Evolutionary conservation across 1,140 invertebrate genomes (phyloP).

Genomic region (Capitella teleta): DNA sequence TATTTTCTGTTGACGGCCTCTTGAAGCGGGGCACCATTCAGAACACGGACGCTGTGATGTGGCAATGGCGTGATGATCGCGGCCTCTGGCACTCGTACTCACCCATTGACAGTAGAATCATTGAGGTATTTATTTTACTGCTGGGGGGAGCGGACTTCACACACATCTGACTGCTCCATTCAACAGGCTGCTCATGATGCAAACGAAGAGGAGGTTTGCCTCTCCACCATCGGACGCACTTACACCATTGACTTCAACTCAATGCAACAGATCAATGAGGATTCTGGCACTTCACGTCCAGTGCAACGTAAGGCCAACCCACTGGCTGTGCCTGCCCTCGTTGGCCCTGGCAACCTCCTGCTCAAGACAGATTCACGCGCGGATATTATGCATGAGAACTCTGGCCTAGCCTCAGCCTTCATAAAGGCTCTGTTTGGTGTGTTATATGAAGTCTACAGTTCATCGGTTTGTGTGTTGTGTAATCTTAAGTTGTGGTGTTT

Average conservation of each 20-base stretch:
- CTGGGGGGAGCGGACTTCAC: not conserved
- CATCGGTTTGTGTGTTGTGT: conserved; percentile 49
- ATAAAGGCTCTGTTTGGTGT: conserved; percentile 76
- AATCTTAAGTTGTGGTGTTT: not conserved
- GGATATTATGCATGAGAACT: conserved; percentile 55
- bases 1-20: conserved; percentile 82
- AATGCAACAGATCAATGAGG: conserved; percentile 97
- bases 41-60: conserved; percentile 52
- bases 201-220: conserved; percentile 86
- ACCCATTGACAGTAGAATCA: conserved; percentile 62
- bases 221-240: conserved; percentile 78
- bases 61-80: conserved; percentile 89
- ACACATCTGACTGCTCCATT: not conserved
- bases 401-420: conserved; percentile 62
- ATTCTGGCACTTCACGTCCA: conserved; percentile 80
- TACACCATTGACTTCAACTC: conserved; percentile 92
- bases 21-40: conserved; percentile 55
- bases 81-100: conserved; percentile 62
- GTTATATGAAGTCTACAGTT: conserved; percentile 92
- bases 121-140: conserved; percentile 55
- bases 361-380: conserved; percentile 50
- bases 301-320: conserved; percentile 57
- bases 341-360: not conserved
- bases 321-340: not conserved
- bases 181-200: conserved; percentile 77